Base-by-base conservation (phyloP, 2,113 vertebrate species). In the Notothenia rossii region DNA sequence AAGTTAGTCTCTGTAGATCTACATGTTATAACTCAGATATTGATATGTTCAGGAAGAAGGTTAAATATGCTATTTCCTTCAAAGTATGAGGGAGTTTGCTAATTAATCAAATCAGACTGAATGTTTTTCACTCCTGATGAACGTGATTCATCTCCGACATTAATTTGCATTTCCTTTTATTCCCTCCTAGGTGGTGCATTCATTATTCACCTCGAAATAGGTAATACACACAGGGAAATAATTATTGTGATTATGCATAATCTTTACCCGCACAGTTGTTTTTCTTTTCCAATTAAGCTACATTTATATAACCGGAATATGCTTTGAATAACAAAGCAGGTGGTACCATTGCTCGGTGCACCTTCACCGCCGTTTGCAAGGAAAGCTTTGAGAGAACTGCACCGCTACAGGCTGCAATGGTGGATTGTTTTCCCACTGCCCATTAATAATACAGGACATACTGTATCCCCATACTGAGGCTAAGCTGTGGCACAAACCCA, bases 171-270 rank as follows among this genome's bases (percentile, higher is more conserved):
- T 77, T 84, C 64, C 79, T 84, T 91, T 90, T 74, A 85, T 87
- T 87, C 76, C 71, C 81, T 85, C 77, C 87, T 74, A 81, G 83
- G 83, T 76, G 67, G 61, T 71, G 86, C 79, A 79, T 91, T 93
- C 82, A 93, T 94, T 93, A 81, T 85, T 90, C 88, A 78, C 79
- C 70, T 91, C 72, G 25, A 83, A 91, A 90, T 81, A 90, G 90
- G 75, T 83, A 89, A 91, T 82, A 80, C 92, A 88, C 85, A 83
- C 70, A 85, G 87, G 78, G 72, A 91, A 93, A 79, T 90, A 93
- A 93, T 93, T 88, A 91, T 86, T 87, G 49, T 91, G 88, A 94
- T 94, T 94, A 94, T 90, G 81, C 80, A 82, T 88, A 86, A 89
- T 91, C 86, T 90, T 74, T 80, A 43, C 65, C 69, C 17, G 65